Base-by-base conservation (phyloP, 2,888 invertebrate genomes). In the Calliopum simillimum region DNA sequence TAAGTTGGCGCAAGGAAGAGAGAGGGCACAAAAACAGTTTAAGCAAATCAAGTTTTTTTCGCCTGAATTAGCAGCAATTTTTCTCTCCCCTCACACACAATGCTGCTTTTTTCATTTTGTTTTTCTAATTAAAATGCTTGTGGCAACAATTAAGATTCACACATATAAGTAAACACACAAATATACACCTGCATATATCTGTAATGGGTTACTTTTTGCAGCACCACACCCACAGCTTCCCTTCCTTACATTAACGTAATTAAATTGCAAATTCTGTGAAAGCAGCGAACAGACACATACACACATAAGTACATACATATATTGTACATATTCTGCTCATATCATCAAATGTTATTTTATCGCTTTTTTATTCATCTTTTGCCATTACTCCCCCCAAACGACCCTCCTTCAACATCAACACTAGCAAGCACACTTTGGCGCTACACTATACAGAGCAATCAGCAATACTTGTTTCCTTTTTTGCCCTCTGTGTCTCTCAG, bases 81-180 rank as follows among this genome's bases (percentile, higher is more conserved):
- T 23, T 56, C 47, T 8, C 4, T 16, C 1, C 51, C 13, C 51
- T n/a, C 2, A 49, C 49, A 49, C 46, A 8, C 11, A 46, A 8
- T 47, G 19, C n/a, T 14, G 11, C 3, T n/a, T 51, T 11, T n/a
- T 51, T 2, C 51, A 16, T 21, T 51, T 51, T 21, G 19, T 51
- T 19, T 44, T 33, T 33, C 46, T 61, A 61, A 61, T 61, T 61
- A 61, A 61, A 61, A 61, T 61, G 61, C 61, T 46, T 61, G 61
- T 46, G 61, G 61, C 44, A 41, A 59, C 59, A 59, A 19, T 59
- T 59, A 33, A 41, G 43, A 59, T n/a, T 3, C 59, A 41, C 19
- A 56, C 23, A 14, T n/a, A 56, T 56, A 21, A 55, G 23, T 11
- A 56, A 14, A 5, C 23, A 61, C 41, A 58, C 61, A 44, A 2